Evolutionary conservation across 2,888 invertebrate genomes (phyloP), one percentile per base, ranked within the genome.

Genomic region (Chrysolina oricalcia): DNA sequence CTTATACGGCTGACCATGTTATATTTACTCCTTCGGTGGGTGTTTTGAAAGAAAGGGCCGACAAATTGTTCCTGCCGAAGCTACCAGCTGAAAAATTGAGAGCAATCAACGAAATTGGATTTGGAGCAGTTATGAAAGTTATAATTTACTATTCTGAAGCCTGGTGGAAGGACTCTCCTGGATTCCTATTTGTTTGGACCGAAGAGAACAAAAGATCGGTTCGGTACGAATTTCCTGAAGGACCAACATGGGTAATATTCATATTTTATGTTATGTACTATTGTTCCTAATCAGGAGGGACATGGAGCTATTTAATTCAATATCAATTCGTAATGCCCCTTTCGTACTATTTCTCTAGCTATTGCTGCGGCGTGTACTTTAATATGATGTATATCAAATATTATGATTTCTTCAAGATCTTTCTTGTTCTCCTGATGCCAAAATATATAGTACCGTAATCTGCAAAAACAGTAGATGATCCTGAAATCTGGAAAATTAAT

Each of bases 151-250:
- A 80, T 75, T 64, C 75, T 13, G 53, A 72, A 2, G 73, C 65
- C 19, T 84, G 84, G 84, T 84, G 84, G 83, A 48, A 63, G 11
- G 13, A 73, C 5, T 56, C 62, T 15, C 17, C 73, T 17, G 91
- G 91, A 0, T 91, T 92, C 75, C 89, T 89, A 72, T 87, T 93
- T 17, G 73, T 93, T 2, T 93, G 93, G 93, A 90, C 88, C 11
- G 87, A 91, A 8, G 86, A 89, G 68, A 92, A 92, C 76, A 83
- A 80, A 41, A 75, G 83, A 56, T 81, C 84, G 72, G 59, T 86
- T 46, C 21, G 75, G 13, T 77, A 82, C 56, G 83, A 86, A 62
- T 87, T 87, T 80, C 83, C 86, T 23, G 62, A 81, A 72, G 87
- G 86, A n/a, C 69, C 43, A 56, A 70, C 23, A 23, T 48, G 3